These are phyloP conservation scores for Idaea straminata DNA, from an alignment of 2,888 invertebrate genomes.

Conservation along the genomic window DNA sequence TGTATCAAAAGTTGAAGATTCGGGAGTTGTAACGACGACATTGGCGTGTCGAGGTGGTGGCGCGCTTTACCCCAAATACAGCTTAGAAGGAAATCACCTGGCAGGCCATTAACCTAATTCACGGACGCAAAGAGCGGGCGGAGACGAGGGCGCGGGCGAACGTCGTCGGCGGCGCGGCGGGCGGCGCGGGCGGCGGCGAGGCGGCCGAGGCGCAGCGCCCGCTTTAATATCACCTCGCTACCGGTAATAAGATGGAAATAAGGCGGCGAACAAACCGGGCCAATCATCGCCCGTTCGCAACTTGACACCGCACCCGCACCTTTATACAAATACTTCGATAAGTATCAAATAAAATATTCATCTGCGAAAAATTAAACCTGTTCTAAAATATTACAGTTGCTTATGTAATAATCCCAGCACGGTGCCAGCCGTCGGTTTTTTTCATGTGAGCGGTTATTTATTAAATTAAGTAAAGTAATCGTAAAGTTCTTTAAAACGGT, in stretches of 20 bases:
- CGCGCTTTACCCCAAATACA: constrained; percentile 65
- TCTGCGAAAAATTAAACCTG: constrained; percentile 25
- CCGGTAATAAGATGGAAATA: constrained; percentile 80
- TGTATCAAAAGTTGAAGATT: constrained; percentile 45
- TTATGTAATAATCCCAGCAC: neutral
- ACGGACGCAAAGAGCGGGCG: constrained; percentile 78
- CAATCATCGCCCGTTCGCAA: constrained; percentile 70
- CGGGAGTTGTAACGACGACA: constrained; percentile 57
- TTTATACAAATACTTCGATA: constrained; percentile 35
- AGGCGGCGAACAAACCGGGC: constrained; percentile 72
- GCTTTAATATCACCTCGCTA: constrained; percentile 75
- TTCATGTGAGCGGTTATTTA: neutral
- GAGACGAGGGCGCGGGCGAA: constrained; percentile 59
- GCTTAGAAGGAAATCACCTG: constrained; percentile 78
- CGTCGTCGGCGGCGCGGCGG: constrained; percentile 22
- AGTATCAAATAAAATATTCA: constrained; percentile 33
- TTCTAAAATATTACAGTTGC: constrained; percentile 9
- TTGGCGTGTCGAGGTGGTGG: constrained; percentile 67
- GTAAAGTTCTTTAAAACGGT: neutral
- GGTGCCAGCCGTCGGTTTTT: neutral
- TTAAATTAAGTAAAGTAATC: neutral
- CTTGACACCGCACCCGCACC: constrained; percentile 52
- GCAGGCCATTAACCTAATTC: constrained; percentile 80
- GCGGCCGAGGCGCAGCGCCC: constrained; percentile 52
- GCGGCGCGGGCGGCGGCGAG: constrained; percentile 23